Evolutionary conservation across 37 sponge, comb jelly and placozoan species (phyloP).

Genomic region (Agelas oroides): DNA sequence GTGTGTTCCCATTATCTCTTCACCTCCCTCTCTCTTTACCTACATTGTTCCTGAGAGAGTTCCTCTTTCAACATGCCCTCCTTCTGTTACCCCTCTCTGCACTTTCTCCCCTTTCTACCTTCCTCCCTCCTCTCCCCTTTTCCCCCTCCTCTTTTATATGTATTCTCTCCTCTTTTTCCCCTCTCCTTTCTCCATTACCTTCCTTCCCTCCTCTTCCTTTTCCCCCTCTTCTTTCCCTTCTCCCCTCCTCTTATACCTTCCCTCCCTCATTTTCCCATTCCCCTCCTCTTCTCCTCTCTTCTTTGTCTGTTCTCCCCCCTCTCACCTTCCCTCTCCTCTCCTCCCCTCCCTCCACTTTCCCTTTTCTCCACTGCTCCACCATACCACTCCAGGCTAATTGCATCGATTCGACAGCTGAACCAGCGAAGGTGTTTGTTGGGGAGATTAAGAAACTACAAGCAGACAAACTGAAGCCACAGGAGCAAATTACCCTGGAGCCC

Average conservation of each 20-base stretch:
- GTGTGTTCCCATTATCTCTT: too few relatives aligned
- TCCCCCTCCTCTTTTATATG: background rate
- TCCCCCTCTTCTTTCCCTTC: background rate
- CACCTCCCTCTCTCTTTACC: too few relatives aligned
- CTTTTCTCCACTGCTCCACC: too few relatives aligned
- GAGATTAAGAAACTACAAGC: slow-evolving; percentile 95
- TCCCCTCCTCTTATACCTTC: background rate
- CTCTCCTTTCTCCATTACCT: background rate
- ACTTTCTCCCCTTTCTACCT: too few relatives aligned
- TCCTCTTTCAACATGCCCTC: too few relatives aligned
- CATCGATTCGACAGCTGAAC: slow-evolving; percentile 97
- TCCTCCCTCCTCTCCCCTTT: background rate
- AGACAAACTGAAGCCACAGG: slow-evolving; percentile 97
- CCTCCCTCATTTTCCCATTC: background rate
- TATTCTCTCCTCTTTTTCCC: background rate
- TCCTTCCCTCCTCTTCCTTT: background rate
- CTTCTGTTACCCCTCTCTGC: too few relatives aligned
- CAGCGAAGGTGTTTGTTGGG: slow-evolving; percentile 96
- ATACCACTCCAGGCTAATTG: slow-evolving; percentile 99
- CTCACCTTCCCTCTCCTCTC: background rate
- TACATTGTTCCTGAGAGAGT: too few relatives aligned
- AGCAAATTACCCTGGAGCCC: slow-evolving; percentile 97
- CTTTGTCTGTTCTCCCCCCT: too few relatives aligned
- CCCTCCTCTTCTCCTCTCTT: too few relatives aligned
- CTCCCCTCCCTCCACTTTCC: background rate